Evolutionary conservation across 1,140 invertebrate species (phyloP).

Genomic region (Plodia interpunctella): DNA sequence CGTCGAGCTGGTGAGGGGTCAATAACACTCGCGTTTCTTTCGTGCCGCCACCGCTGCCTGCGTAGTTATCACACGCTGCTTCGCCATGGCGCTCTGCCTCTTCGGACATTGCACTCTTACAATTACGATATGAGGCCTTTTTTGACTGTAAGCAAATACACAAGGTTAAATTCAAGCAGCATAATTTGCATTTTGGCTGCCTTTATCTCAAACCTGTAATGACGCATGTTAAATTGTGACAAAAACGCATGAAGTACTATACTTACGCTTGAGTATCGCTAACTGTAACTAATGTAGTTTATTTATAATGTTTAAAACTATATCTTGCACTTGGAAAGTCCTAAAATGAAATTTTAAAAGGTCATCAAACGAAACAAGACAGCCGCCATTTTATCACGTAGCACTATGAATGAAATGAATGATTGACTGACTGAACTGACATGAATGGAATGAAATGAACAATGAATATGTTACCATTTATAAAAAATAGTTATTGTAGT

Average conservation of each 20-base stretch:
- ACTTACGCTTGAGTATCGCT: slow-evolving; percentile 42
- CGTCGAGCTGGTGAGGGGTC: slow-evolving; percentile 67
- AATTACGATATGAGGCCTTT: slow-evolving; percentile 54
- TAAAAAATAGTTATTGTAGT: too few species aligned
- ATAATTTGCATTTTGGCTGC: slow-evolving; percentile 44
- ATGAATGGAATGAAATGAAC: too few species aligned
- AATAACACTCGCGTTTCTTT: slow-evolving; percentile 66
- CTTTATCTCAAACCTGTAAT: slow-evolving; percentile 60
- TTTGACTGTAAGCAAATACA: slow-evolving; percentile 65
- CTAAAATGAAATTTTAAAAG: slow-evolving; percentile 24
- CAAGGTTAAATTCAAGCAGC: slow-evolving; percentile 40
- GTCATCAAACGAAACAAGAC: slow-evolving; percentile 39
- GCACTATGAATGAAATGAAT: too few species aligned
- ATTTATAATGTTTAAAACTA: background rate
- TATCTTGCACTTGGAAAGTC: slow-evolving; percentile 16
- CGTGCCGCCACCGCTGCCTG: slow-evolving; percentile 49
- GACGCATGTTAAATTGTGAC: slow-evolving; percentile 34
- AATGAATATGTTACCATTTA: too few species aligned
- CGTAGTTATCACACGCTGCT: slow-evolving; percentile 53
- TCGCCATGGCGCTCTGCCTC: slow-evolving; percentile 66
- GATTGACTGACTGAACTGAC: too few species aligned
- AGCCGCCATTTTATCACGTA: slow-evolving; percentile 70
- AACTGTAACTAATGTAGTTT: background rate
- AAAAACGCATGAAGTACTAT: slow-evolving; percentile 24
- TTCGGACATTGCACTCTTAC: slow-evolving; percentile 72